Conservation (phyloP, 2,113 vertebrate species). For the Neolamprologus toae region DNA sequence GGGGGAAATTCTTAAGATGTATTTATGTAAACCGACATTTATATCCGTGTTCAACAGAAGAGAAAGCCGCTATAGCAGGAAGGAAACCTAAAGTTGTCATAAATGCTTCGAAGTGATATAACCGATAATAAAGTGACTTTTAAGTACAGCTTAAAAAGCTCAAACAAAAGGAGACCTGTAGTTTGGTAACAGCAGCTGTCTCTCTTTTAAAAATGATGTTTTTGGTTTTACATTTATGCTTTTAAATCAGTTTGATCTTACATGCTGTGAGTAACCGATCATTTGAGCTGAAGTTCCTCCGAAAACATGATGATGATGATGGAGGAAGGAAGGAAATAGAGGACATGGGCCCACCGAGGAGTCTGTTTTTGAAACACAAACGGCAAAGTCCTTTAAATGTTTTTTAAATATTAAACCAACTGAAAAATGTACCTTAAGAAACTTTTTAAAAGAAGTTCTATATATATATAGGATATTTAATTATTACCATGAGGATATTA, state of each 20-base stretch:
- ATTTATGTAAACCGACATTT: neutral
- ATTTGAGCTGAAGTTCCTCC: neutral
- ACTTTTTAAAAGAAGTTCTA: neutral
- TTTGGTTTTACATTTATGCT: neutral
- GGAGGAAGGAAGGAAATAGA: constrained; percentile 82
- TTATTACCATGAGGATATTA: neutral
- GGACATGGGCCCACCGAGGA: constrained; percentile 68
- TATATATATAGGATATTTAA: accelerated
- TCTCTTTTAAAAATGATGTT: neutral
- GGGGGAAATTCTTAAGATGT: neutral
- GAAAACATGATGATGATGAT: neutral
- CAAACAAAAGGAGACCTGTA: neutral
- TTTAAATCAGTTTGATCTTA: neutral
- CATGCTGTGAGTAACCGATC: neutral
- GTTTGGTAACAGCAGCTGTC: accelerated
- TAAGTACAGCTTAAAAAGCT: neutral
- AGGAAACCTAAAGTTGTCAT: accelerated
- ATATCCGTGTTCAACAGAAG: accelerated
- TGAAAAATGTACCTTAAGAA: neutral
- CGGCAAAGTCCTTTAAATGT: neutral
- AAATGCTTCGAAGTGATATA: neutral
- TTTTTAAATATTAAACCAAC: neutral
- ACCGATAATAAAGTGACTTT: neutral
- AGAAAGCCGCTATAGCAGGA: accelerated
- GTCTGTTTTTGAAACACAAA: constrained; percentile 54